These are phyloP conservation scores for Ornithoptera alexandrae DNA, from an alignment of 2,888 invertebrate species.

Conservation along the genomic window DNA sequence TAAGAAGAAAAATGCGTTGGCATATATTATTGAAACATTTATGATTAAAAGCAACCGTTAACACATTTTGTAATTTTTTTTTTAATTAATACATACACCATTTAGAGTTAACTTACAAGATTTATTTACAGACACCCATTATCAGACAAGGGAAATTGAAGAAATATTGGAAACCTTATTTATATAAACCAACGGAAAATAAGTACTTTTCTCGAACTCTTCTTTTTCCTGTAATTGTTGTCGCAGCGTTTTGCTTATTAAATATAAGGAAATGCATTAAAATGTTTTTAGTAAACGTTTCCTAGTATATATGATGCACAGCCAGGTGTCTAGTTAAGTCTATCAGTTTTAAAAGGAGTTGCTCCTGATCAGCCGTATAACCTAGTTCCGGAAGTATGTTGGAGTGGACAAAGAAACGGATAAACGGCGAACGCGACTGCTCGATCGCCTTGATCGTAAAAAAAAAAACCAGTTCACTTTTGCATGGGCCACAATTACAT, in stretches of 20 bases:
- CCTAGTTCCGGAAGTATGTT: constrained; percentile 47
- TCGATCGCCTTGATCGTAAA: constrained; percentile 54
- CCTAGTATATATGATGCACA: background rate
- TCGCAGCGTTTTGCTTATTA: background rate
- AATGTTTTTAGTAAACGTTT: constrained; percentile 1
- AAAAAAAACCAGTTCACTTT: constrained; percentile 53
- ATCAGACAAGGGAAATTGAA: too few species aligned
- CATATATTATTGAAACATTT: too few species aligned
- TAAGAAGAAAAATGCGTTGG: too few species aligned
- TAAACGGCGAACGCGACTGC: constrained; percentile 35
- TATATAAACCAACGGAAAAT: too few species aligned
- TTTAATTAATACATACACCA: too few species aligned
- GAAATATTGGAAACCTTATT: too few species aligned
- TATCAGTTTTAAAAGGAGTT: constrained; percentile 12
- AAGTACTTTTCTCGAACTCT: too few species aligned
- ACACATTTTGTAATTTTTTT: too few species aligned
- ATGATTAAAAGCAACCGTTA: too few species aligned
- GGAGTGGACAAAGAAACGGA: constrained; percentile 36
- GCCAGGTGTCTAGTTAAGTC: constrained; percentile 5
- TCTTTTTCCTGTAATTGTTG: background rate
- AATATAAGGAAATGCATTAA: background rate
- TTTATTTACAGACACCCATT: too few species aligned
- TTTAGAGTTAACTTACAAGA: too few species aligned
- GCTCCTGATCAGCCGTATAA: constrained; percentile 32
- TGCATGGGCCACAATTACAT: constrained; percentile 42